These are phyloP conservation scores for Crocidura indochinensis DNA, from an alignment of 2,797 vertebrate species.

Conservation along the genomic window DNA sequence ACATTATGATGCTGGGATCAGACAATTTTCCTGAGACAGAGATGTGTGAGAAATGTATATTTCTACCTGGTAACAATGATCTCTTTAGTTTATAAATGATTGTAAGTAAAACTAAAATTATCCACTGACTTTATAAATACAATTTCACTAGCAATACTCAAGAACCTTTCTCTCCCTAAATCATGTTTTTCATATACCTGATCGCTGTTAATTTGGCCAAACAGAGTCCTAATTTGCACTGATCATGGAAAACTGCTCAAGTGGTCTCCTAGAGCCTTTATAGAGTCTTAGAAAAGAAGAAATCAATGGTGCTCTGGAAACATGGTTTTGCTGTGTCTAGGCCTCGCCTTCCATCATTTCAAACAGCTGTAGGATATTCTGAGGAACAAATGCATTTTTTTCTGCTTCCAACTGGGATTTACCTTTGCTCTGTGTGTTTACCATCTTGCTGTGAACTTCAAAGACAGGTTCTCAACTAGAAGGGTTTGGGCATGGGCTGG, in stretches of 20 bases:
- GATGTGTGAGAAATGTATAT: background rate
- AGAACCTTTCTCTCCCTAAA: conserved; percentile 45
- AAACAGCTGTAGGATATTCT: background rate
- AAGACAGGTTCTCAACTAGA: background rate
- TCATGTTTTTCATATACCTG: conserved; percentile 32
- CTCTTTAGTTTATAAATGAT: background rate
- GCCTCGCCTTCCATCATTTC: background rate
- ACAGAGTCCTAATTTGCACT: conserved; percentile 58
- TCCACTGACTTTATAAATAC: conserved; percentile 11
- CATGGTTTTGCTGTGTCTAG: rapidly evolving
- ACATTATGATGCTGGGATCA: background rate
- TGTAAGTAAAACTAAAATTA: background rate
- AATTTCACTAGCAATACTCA: background rate
- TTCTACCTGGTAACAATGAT: background rate
- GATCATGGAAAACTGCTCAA: conserved; percentile 38
- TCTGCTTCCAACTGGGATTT: background rate
- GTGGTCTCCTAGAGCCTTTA: background rate
- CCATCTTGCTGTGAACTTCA: background rate
- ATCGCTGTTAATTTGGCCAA: conserved; percentile 44
- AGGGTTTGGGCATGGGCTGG: background rate
- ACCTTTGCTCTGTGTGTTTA: conserved; percentile 1
- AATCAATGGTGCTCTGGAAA: background rate
- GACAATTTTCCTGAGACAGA: background rate
- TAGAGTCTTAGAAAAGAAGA: background rate
- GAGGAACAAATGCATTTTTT: background rate